Evolutionary conservation across 2,888 invertebrate species (phyloP).

Genomic region (Hetaerina titia): DNA sequence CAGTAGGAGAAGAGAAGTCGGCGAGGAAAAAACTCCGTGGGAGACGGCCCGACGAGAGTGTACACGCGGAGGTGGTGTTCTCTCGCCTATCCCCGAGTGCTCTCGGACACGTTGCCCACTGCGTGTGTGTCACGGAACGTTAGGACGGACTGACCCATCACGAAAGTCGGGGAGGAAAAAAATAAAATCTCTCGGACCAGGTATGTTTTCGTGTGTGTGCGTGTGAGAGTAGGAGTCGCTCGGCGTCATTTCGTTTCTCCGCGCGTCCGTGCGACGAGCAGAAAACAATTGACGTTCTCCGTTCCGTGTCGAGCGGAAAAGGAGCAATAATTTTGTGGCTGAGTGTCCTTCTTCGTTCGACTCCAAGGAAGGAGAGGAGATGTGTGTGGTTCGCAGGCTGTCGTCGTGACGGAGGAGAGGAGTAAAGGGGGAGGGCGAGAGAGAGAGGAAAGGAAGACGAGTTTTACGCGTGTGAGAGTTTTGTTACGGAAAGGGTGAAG

Average conservation of each 20-base stretch:
- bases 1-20: constrained; percentile 60
- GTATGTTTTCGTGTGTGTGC: background rate
- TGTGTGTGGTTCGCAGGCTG: background rate
- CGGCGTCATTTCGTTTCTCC: background rate
- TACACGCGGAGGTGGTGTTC: background rate
- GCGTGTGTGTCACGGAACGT: background rate
- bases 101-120: background rate
- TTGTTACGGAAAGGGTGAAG: background rate
- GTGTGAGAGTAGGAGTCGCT: background rate
- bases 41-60: background rate
- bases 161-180: background rate
- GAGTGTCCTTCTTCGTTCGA: background rate
- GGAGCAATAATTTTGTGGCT: background rate
- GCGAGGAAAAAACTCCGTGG: constrained; percentile 56
- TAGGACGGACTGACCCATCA: background rate
- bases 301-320: background rate
- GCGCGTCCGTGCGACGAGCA: background rate
- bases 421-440: background rate
- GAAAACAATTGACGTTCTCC: constrained; percentile 8
- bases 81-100: background rate
- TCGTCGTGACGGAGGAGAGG: background rate
- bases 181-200: background rate
- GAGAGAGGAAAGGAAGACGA: background rate
- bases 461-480: constrained; percentile 21
- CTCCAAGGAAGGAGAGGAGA: background rate